Base-by-base conservation (phyloP, 1,140 invertebrate genomes). In the Thalassaphorura encarpata region DNA sequence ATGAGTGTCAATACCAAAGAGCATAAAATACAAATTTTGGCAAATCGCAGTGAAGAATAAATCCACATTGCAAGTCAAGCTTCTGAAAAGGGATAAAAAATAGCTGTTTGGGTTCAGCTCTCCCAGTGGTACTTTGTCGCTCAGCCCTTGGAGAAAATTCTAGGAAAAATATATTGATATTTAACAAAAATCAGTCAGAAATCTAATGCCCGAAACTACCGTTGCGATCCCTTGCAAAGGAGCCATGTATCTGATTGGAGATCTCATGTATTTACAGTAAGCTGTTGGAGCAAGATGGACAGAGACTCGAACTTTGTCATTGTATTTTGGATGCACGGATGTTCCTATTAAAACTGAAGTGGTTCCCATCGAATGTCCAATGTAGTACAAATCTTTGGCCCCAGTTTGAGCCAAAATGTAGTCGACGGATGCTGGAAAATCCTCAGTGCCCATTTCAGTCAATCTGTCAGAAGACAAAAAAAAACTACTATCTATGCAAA, bases 311-410 rank as follows among this genome's bases (percentile, higher is more conserved):
- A 84, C 78, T 70, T 82, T 83, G 16, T 75, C 64, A 60, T 81
- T 80, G 60, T 83, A 84, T 41, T 81, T 73, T 0, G 82, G 80
- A 33, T 73, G 71, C 36, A 76, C 69, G 2, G 79, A 79, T 40
- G 73, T 69, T 66, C 83, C 71, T 0, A 80, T 79, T 53, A 78
- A 80, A 59, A 78, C 80, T 31, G 75, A 70, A 15, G 80, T 79
- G 0, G 80, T 81, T 29, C 85, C 85, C 60, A 76, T 71, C 8
- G 78, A 80, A 56, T 86, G 80, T 0, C 82, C 85, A 1, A 85
- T 67, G 67, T 85, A 88, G 56, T 71, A 39, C 6, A 66, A n/a
- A 19, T 67, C 53, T n/a, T 24, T 70, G 71, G 41, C 60, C 53
- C 58, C 55, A 8, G 64, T 58, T 33, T 11, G 31, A 13, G 23